These are phyloP conservation scores for Symphodus melops DNA, from an alignment of 2,113 vertebrate genomes.

Conservation along the genomic window DNA sequence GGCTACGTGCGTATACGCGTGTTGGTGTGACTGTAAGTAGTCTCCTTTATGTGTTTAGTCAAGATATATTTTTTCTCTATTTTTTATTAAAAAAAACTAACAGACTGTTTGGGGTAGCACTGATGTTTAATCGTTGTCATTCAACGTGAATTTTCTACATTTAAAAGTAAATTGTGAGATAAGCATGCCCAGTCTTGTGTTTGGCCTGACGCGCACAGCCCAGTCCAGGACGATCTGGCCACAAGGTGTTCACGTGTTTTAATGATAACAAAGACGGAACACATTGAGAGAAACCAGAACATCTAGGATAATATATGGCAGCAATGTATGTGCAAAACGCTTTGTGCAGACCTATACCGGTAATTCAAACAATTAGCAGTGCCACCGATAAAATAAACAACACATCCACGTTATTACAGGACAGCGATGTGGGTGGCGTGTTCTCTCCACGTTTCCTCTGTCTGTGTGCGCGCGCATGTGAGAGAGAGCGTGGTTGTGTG, in stretches of 20 bases:
- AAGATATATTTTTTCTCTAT: too few relatives aligned
- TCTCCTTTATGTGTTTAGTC: neutral
- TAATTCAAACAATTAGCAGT: constrained; percentile 56
- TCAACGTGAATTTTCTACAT: constrained; percentile 6
- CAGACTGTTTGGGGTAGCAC: constrained; percentile 38
- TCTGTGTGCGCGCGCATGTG: neutral
- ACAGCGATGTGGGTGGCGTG: constrained; percentile 7
- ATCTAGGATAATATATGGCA: constrained; percentile 32
- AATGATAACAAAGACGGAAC: constrained; percentile 56
- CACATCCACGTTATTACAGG: constrained; percentile 6
- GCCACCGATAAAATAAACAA: constrained; percentile 5
- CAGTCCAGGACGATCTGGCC: constrained; percentile 39
- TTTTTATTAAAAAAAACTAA: neutral
- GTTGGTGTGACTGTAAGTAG: neutral
- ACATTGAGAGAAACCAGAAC: constrained; percentile 29
- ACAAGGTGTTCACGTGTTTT: constrained; percentile 65
- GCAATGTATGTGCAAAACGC: too few relatives aligned
- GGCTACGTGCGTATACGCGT: neutral
- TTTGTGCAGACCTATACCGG: too few relatives aligned
- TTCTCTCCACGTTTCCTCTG: constrained; percentile 9
- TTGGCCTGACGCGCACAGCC: constrained; percentile 32
- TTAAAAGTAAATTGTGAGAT: constrained; percentile 31
- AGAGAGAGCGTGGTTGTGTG: neutral
- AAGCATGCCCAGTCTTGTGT: constrained; percentile 56
- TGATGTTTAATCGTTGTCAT: constrained; percentile 16